These are phyloP conservation scores for Hippocampus comes DNA, from an alignment of 2,113 vertebrate genomes.

Conservation along the genomic window DNA sequence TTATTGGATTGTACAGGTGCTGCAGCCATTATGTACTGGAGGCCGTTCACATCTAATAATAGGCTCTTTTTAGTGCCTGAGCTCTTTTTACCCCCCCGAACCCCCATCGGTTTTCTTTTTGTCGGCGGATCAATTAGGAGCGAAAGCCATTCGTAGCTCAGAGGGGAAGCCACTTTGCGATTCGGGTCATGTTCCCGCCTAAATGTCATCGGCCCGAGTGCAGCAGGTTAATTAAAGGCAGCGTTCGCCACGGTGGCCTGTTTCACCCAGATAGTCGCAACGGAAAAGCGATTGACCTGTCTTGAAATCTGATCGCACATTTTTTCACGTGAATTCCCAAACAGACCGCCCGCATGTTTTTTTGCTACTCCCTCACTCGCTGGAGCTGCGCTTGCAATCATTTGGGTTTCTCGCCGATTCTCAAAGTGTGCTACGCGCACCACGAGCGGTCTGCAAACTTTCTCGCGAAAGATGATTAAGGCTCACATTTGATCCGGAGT, in stretches of 20 bases:
- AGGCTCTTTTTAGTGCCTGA: conserved; percentile 5
- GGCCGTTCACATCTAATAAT: conserved; percentile 17
- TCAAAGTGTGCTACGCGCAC: too few species aligned
- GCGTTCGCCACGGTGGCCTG: conserved; percentile 32
- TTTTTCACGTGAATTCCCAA: not conserved
- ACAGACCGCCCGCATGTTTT: not conserved
- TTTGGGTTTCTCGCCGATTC: not conserved
- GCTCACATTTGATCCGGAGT: too few species aligned
- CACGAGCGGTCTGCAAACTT: too few species aligned
- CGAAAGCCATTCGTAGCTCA: conserved; percentile 26
- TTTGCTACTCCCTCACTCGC: not conserved
- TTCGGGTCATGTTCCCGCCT: conserved; percentile 45
- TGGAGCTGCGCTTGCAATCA: conserved; percentile 2
- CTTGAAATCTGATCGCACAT: conserved; percentile 29
- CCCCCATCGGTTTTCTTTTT: not conserved
- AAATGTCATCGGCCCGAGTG: conserved; percentile 53
- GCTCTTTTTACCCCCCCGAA: not conserved
- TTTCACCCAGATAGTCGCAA: conserved; percentile 14
- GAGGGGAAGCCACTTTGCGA: conserved; percentile 34
- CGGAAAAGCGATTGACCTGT: conserved; percentile 5
- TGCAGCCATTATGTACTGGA: not conserved
- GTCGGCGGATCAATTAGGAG: conserved; percentile 42
- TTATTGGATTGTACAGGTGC: not conserved
- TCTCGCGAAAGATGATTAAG: too few species aligned
- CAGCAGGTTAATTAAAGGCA: conserved; percentile 56